phyloP scores from a whole-genome alignment of 2,888 invertebrate genomes.

The Campoletis raptor region DNA sequence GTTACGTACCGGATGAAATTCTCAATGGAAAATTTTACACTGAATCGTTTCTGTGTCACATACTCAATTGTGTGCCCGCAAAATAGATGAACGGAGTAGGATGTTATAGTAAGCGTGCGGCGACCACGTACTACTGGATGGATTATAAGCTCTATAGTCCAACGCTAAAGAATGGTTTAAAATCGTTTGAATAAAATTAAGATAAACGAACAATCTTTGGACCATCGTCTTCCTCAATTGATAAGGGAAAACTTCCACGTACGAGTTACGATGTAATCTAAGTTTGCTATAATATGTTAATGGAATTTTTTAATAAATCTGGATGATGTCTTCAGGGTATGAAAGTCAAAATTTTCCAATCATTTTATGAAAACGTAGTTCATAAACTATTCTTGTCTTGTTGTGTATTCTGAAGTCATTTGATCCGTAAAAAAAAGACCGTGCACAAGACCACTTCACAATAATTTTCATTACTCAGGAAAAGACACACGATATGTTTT shows the following conservation, averaged over 20 bases:
- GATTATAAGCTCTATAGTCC: neutral
- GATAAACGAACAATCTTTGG: neutral
- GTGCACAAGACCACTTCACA: too few species aligned
- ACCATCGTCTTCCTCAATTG: neutral
- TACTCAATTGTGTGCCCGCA: neutral
- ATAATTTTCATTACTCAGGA: too few species aligned
- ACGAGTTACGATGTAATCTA: neutral
- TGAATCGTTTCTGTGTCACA: neutral
- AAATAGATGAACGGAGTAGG: neutral
- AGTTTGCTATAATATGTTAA: neutral
- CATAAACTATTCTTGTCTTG: neutral
- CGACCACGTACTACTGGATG: neutral
- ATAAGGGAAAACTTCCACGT: neutral
- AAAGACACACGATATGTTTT: too few species aligned
- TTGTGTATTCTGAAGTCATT: neutral
- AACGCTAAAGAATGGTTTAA: neutral
- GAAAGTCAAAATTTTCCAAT: neutral
- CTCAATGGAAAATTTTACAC: neutral
- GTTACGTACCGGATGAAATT: neutral
- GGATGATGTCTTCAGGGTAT: too few species aligned
- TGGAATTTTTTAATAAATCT: neutral
- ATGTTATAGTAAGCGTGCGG: neutral
- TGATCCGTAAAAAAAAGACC: neutral
- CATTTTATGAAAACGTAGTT: neutral
- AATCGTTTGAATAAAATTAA: neutral